Conservation (phyloP, 2,797 vertebrate species). For the Artibeus jamaicensis region DNA sequence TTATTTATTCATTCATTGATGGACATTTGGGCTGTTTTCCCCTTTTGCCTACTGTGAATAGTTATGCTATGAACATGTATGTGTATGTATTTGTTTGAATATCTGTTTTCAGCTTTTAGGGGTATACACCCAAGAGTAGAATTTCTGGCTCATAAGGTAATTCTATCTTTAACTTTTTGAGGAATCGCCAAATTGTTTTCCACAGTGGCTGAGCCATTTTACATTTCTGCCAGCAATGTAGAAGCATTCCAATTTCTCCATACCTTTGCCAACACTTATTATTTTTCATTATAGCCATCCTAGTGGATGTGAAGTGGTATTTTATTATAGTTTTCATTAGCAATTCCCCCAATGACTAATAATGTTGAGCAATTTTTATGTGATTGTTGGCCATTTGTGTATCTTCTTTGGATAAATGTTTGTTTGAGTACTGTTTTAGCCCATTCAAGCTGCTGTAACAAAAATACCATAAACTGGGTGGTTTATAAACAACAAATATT, state of each 20-base stretch:
- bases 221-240: not conserved
- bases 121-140: not conserved
- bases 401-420: not conserved
- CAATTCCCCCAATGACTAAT: constrained; percentile 26
- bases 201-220: not conserved
- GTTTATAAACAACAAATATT: not conserved
- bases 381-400: not conserved
- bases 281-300: not conserved
- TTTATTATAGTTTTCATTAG: constrained; percentile 19
- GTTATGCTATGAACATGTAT: not conserved
- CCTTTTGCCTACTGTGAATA: not conserved
- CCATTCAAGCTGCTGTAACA: not conserved
- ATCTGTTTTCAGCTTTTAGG: not conserved
- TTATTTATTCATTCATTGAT: not conserved
- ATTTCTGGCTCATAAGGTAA: not conserved
- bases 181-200: not conserved
- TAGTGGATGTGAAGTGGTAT: not conserved
- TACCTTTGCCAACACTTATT: not conserved
- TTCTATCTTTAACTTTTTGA: not conserved
- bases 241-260: not conserved
- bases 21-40: not conserved
- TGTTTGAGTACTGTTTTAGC: not conserved
- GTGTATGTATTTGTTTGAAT: not conserved
- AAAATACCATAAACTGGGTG: not conserved
- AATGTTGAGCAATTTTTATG: constrained; percentile 12